These are phyloP conservation scores for Podilymbus podiceps DNA, from an alignment of 2,113 vertebrate species.

Conservation along the genomic window DNA sequence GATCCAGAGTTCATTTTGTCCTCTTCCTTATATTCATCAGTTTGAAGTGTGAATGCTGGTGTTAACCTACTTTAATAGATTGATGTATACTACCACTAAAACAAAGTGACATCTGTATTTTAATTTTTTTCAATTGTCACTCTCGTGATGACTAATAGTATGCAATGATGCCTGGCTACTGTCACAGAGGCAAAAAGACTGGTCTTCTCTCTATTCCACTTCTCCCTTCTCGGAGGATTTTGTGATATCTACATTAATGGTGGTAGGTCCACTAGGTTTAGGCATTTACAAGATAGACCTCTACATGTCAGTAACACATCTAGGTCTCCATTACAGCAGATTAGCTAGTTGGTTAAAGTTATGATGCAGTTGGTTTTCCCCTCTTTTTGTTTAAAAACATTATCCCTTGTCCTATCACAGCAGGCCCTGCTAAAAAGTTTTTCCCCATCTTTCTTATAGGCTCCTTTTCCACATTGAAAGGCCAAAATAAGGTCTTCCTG, in stretches of 20 bases:
- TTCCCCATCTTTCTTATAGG: too few relatives aligned
- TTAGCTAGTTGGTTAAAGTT: background rate
- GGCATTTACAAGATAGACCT: background rate
- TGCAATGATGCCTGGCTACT: background rate
- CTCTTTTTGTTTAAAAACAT: too few relatives aligned
- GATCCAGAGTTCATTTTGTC: background rate
- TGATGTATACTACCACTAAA: background rate
- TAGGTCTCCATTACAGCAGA: background rate
- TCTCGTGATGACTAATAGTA: background rate
- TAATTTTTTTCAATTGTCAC: background rate
- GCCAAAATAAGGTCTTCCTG: too few relatives aligned
- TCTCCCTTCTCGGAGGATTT: background rate
- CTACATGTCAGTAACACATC: accelerated
- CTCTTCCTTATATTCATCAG: background rate
- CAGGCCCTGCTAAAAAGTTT: too few relatives aligned
- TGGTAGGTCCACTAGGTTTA: background rate
- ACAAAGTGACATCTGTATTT: background rate
- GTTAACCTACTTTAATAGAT: background rate
- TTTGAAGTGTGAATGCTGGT: background rate
- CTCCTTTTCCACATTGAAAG: too few relatives aligned
- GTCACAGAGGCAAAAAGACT: background rate
- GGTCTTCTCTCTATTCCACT: background rate
- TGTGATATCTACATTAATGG: background rate
- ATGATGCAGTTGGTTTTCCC: background rate
- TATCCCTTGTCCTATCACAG: too few relatives aligned